phyloP scores from a whole-genome alignment of 2,888 invertebrate genomes.

The Syrphus vitripennis region DNA sequence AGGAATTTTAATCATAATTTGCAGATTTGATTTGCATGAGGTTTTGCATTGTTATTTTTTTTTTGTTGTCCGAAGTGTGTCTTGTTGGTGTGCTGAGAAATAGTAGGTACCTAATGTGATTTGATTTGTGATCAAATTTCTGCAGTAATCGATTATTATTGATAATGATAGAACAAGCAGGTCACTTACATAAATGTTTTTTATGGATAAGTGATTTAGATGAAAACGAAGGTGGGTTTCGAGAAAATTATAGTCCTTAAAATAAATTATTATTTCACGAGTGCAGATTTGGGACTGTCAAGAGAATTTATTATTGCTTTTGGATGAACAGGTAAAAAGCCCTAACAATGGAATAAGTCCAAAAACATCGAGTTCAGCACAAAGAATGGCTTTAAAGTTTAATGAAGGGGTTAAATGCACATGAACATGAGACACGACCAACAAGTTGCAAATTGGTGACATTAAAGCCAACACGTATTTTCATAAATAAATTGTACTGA shows the following conservation, averaged over 20 bases:
- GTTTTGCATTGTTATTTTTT: conserved; percentile 5
- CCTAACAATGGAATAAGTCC: no score
- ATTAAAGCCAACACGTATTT: no score
- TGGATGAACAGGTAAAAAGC: no score
- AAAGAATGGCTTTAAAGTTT: no score
- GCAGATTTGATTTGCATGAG: conserved; percentile 1
- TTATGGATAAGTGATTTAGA: neutral
- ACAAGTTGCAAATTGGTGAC: no score
- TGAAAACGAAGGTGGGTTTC: neutral
- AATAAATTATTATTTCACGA: neutral
- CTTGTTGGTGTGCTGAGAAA: conserved; percentile 1
- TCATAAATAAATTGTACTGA: no score
- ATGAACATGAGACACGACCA: no score
- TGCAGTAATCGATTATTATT: neutral
- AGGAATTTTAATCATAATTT: conserved; percentile 41
- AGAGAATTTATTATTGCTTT: neutral
- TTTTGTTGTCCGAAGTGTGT: neutral
- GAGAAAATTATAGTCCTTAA: neutral
- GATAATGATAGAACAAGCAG: neutral
- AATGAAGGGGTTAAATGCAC: no score
- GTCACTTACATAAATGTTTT: neutral
- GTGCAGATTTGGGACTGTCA: neutral
- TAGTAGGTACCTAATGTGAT: conserved; percentile 32
- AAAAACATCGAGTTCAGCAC: no score
- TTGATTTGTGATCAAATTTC: conserved; percentile 36